These are phyloP conservation scores for Ophion ellenae DNA, from an alignment of 2,888 invertebrate genomes.

Conservation along the genomic window DNA sequence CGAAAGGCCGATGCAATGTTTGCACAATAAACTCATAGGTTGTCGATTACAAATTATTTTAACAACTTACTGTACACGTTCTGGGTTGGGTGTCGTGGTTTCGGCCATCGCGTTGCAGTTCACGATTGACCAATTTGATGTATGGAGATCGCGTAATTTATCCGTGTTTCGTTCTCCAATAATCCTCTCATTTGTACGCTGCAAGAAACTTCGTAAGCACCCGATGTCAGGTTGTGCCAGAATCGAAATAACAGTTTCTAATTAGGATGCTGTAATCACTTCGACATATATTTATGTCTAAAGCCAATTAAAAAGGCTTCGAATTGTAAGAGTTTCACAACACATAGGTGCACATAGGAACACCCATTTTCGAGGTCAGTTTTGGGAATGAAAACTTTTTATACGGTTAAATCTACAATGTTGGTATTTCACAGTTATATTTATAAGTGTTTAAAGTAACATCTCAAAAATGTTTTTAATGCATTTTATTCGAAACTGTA, in stretches of 20 bases:
- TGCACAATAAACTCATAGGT: slow-evolving; percentile 7
- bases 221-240: background rate
- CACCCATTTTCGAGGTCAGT: too few relatives aligned
- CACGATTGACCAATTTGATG: slow-evolving; percentile 6
- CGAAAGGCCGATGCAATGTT: slow-evolving; percentile 1
- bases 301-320: too few relatives aligned
- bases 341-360: too few relatives aligned
- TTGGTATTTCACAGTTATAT: too few relatives aligned
- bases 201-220: background rate
- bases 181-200: background rate
- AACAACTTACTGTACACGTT: background rate
- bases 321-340: too few relatives aligned
- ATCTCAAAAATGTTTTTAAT: too few relatives aligned
- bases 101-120: background rate
- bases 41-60: slow-evolving; percentile 14
- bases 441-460: too few relatives aligned
- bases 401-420: too few relatives aligned
- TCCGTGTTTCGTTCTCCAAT: background rate
- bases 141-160: background rate
- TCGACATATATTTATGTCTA: background rate
- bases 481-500: too few relatives aligned
- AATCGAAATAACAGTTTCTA: background rate
- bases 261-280: background rate
- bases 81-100: background rate
- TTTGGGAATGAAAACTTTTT: too few relatives aligned